These are phyloP conservation scores for Schrankia costaestrigalis DNA, from an alignment of 2,888 invertebrate genomes.

Conservation along the genomic window DNA sequence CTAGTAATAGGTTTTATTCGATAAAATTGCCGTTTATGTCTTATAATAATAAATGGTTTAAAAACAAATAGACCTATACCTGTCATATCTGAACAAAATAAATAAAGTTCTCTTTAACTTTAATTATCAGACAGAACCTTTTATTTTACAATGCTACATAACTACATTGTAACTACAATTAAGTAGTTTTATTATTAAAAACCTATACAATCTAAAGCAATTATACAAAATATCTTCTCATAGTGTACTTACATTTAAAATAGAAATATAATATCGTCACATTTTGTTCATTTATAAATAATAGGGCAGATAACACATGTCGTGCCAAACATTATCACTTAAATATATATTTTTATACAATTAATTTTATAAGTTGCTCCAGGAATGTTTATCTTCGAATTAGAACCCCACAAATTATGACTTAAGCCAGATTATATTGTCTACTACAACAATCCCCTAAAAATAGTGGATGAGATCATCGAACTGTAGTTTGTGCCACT, in stretches of 20 bases:
- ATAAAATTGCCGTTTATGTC: constrained; percentile 66
- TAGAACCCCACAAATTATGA: constrained; percentile 7
- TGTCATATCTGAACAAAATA: constrained; percentile 65
- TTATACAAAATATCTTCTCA: constrained; percentile 75
- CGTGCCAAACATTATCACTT: constrained; percentile 31
- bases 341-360: constrained; percentile 19
- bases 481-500: too few species aligned
- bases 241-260: constrained; percentile 64
- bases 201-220: constrained; percentile 77
- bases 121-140: constrained; percentile 60
- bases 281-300: constrained; percentile 66
- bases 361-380: constrained; percentile 21
- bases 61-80: constrained; percentile 56
- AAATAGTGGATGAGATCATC: too few species aligned
- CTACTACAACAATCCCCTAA: too few species aligned
- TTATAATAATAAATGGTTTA: constrained; percentile 56
- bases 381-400: constrained; percentile 47
- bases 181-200: constrained; percentile 48
- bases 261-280: constrained; percentile 67
- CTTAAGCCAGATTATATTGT: too few species aligned
- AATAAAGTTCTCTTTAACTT: constrained; percentile 64
- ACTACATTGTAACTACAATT: constrained; percentile 52
- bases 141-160: constrained; percentile 67
- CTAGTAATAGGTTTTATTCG: constrained; percentile 53
- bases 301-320: constrained; percentile 41